phyloP scores from a whole-genome alignment of 1,140 invertebrate species.

The Eciton burchellii region DNA sequence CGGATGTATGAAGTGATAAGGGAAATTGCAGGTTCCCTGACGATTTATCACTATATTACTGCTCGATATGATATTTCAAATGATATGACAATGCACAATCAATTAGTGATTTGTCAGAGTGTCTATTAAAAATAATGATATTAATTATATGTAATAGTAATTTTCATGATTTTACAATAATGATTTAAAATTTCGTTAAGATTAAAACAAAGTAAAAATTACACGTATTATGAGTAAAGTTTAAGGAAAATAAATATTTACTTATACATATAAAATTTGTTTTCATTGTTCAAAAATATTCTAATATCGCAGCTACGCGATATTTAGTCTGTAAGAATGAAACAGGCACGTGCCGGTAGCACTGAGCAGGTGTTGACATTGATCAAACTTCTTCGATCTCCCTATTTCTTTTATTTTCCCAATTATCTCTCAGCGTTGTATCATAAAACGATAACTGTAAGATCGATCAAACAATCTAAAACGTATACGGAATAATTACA shows the following conservation, averaged over 20 bases:
- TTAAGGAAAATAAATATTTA: not conserved
- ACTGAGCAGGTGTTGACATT: conserved; percentile 58
- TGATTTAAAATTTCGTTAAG: too few species aligned
- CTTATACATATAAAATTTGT: not conserved
- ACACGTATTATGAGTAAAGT: too few species aligned
- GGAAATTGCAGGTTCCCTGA: conserved; percentile 6
- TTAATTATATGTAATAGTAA: too few species aligned
- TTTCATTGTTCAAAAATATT: conserved; percentile 26
- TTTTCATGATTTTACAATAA: too few species aligned
- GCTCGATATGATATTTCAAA: conserved; percentile 1
- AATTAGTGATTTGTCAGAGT: not conserved
- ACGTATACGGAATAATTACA: not conserved
- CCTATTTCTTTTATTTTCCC: not conserved
- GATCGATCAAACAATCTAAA: conserved; percentile 17
- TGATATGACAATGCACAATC: conserved; percentile 3
- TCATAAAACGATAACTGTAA: not conserved
- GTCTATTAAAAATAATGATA: not conserved
- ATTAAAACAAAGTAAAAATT: not conserved
- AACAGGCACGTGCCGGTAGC: conserved; percentile 36
- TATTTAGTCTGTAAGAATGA: conserved; percentile 36
- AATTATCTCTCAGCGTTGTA: not conserved
- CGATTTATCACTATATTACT: not conserved
- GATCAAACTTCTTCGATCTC: conserved; percentile 56
- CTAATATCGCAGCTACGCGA: not conserved
- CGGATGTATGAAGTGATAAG: conserved; percentile 16